Base-by-base conservation (phyloP, 1,140 invertebrate species). In the Lasaia peninsularis region DNA sequence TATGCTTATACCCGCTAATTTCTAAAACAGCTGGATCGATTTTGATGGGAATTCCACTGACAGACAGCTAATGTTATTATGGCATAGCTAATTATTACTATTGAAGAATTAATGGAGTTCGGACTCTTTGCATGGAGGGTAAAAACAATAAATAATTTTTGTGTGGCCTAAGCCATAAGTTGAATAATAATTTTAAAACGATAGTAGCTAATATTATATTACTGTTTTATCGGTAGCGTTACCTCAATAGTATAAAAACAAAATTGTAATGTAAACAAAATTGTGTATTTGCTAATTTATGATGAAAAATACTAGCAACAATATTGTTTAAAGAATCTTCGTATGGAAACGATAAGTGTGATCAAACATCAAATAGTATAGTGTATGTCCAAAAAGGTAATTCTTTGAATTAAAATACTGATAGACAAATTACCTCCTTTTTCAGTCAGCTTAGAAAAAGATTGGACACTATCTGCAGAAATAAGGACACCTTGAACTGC, bases 401-500 rank as follows among this genome's bases (percentile, higher is more conserved):
- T 11, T 1, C 10, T 34, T 34, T 10, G 8, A 34, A 34, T 11
- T 34, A 11, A n/a, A 20, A 49, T 50, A 35, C n/a, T n/a, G n/a
- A n/a, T 34, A 50, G 11, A 37, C 4, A n/a, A 40, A 60, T 70
- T 71, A 87, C 84, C 84, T 65, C 79, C 84, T 73, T 62, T 80
- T n/a, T 69, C 68, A 21, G 65, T 71, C 16, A 87, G 56, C 54
- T 65, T 78, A 35, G 70, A 68, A 67, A 86, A 86, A 16, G 66
- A 52, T 62, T 80, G 60, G 21, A 70, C 58, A 60, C 75, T 76
- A 58, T 86, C 73, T 7, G 75, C 70, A 32, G 82, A 80, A 61
- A 87, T 62, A 28, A 86, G 67, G 5, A 73, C 67, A 14, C 84
- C 84, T 68, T 87, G 80, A 54, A 87, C 78, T 10, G 78, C 70